Evolutionary conservation across 2,797 vertebrate species (phyloP).

Genomic region (Gallinago solitaria): DNA sequence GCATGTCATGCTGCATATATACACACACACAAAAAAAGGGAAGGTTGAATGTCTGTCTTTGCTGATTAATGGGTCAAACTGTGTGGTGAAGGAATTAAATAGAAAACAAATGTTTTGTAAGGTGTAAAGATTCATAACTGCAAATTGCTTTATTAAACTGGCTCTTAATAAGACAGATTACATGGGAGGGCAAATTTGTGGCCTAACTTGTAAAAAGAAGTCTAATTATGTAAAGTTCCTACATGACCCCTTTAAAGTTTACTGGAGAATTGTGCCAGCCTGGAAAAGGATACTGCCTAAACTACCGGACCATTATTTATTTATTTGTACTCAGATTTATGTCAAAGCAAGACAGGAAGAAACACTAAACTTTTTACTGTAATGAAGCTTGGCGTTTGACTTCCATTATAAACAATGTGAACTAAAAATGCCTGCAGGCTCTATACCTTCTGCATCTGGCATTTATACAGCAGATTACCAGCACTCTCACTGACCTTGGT

Average conservation of each 20-base stretch:
- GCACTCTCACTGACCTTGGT: constrained; percentile 70
- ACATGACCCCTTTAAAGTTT: not conserved
- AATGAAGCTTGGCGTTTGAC: constrained; percentile 67
- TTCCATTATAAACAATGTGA: constrained; percentile 60
- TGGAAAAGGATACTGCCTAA: not conserved
- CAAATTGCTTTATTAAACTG: not conserved
- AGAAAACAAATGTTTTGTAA: not conserved
- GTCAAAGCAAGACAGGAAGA: constrained; percentile 32
- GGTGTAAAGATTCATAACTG: not conserved
- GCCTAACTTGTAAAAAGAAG: not conserved
- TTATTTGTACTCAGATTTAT: constrained; percentile 43
- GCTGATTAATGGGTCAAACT: not conserved
- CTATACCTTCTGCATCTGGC: constrained; percentile 49
- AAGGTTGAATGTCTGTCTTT: not conserved
- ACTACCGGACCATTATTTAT: constrained; percentile 4
- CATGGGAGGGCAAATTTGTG: not conserved
- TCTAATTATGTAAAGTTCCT: not conserved
- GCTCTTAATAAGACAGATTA: not conserved
- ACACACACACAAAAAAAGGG: not conserved
- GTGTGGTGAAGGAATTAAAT: not conserved
- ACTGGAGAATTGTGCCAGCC: not conserved
- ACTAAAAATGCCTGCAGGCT: constrained; percentile 48
- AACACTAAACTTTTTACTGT: constrained; percentile 52
- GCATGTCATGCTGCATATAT: not conserved
- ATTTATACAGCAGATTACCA: constrained; percentile 65